Evolutionary conservation across 1,140 invertebrate genomes (phyloP).

Genomic region (Paracyclopina nana): DNA sequence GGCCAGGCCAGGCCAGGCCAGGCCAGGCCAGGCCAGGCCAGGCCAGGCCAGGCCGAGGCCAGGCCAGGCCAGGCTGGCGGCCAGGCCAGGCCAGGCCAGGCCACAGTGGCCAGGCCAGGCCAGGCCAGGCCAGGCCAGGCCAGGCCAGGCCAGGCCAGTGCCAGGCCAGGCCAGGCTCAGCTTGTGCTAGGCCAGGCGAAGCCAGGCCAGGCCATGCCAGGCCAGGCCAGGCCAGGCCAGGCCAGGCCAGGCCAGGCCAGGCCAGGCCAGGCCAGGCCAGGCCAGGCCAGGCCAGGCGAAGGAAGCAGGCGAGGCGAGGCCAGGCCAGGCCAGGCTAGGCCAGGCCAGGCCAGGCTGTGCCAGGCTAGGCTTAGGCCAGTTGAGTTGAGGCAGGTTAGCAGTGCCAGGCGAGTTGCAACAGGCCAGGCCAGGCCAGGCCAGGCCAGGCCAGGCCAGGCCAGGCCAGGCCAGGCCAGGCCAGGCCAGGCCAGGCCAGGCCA

Average conservation of each 20-base stretch:
- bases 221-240: slow-evolving; percentile 18
- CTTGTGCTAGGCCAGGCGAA: slow-evolving; percentile 17
- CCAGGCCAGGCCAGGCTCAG: slow-evolving; percentile 22
- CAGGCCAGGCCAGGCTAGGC: slow-evolving; percentile 21
- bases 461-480: slow-evolving; percentile 21
- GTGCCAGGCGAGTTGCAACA: slow-evolving; percentile 19
- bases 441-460: slow-evolving; percentile 21
- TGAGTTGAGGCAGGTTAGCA: slow-evolving; percentile 19
- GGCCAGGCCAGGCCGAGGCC: slow-evolving; percentile 18
- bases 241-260: slow-evolving; percentile 21
- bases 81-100: slow-evolving; percentile 20
- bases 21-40: slow-evolving; percentile 20
- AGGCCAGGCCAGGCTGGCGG: slow-evolving; percentile 21
- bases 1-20: slow-evolving; percentile 21
- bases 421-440: slow-evolving; percentile 21
- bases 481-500: slow-evolving; percentile 19
- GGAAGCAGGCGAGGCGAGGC: slow-evolving; percentile 18
- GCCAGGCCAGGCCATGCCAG: slow-evolving; percentile 16
- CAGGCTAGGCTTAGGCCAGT: slow-evolving; percentile 21
- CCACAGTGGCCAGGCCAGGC: slow-evolving; percentile 20
- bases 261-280: slow-evolving; percentile 21
- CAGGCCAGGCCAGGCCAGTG: slow-evolving; percentile 21
- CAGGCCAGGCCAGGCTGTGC: slow-evolving; percentile 22
- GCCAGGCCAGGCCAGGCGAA: slow-evolving; percentile 21
- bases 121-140: slow-evolving; percentile 21